Percentiles rank a stretch among this genome's conserved stretches.
phyloP scores from a whole-genome alignment of 2,797 vertebrate species.

The Oryzias sinensis region DNA sequence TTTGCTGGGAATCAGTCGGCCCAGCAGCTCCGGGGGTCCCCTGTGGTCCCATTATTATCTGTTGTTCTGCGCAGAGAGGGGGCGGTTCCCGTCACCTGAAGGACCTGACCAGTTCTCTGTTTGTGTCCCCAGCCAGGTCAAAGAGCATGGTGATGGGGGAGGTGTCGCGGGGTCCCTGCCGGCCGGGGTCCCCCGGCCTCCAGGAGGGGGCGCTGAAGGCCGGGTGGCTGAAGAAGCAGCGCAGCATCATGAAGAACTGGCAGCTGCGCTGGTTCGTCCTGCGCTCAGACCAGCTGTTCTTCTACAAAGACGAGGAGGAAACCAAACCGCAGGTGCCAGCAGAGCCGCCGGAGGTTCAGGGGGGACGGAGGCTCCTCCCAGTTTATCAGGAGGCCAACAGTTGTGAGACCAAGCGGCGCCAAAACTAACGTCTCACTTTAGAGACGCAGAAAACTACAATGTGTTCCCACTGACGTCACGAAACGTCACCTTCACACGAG shows the following conservation, averaged over 20 bases:
- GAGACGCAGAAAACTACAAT: too few relatives aligned
- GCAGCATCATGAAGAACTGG: conserved; percentile 96
- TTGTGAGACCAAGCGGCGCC: too few relatives aligned
- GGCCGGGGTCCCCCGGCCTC: conserved; percentile 74
- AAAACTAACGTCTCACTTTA: too few relatives aligned
- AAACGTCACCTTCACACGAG: too few relatives aligned
- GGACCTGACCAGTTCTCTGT: conserved; percentile 16
- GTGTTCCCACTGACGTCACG: too few relatives aligned
- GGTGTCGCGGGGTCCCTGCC: conserved; percentile 74
- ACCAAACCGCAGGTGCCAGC: conserved; percentile 87
- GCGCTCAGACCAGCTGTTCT: conserved; percentile 87
- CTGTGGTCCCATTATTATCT: conserved; percentile 67
- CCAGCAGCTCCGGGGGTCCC: conserved; percentile 50
- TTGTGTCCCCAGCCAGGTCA: conserved; percentile 79
- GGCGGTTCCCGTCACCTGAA: conserved; percentile 56
- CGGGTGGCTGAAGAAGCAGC: conserved; percentile 93
- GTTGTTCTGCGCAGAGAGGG: conserved; percentile 14
- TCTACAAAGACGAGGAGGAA: conserved; percentile 94
- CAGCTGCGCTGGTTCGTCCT: conserved; percentile 94
- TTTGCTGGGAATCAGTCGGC: conserved; percentile 32
- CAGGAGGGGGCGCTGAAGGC: conserved; percentile 85
- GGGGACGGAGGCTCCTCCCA: too few relatives aligned
- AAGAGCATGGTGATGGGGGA: conserved; percentile 97
- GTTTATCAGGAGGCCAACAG: too few relatives aligned
- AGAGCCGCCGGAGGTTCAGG: too few relatives aligned